Evolutionary conservation across 1,140 invertebrate genomes (phyloP).

Genomic region (Atta cephalotes): DNA sequence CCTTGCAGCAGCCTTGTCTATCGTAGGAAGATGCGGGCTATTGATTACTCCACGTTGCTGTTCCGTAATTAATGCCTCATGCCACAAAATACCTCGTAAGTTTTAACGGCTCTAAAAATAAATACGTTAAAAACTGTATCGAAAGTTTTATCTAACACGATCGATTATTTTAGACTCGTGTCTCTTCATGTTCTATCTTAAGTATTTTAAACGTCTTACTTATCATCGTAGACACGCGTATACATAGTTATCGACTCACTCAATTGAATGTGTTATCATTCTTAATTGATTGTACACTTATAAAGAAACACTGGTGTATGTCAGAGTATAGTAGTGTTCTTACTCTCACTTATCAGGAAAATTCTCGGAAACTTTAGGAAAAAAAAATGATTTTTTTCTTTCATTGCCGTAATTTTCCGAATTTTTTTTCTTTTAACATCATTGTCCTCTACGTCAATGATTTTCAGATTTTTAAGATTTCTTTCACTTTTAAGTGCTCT

Average conservation of each 20-base stretch:
- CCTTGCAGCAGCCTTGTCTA: background rate
- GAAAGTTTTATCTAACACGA: background rate
- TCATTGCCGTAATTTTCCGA: too few species aligned
- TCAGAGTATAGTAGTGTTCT: background rate
- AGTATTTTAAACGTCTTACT: background rate
- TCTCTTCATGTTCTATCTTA: background rate
- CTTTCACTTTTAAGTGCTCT: too few species aligned
- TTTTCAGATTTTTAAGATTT: too few species aligned
- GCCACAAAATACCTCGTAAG: background rate
- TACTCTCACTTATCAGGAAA: too few species aligned
- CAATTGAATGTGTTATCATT: background rate
- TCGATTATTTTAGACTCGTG: background rate
- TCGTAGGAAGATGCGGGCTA: slow-evolving; percentile 24
- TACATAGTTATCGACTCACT: slow-evolving; percentile 2
- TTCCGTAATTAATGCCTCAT: slow-evolving; percentile 31
- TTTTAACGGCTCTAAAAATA: background rate
- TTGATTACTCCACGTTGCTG: slow-evolving; percentile 29
- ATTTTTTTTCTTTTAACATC: too few species aligned
- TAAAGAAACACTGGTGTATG: background rate
- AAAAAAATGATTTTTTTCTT: too few species aligned
- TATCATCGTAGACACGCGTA: background rate
- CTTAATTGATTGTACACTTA: background rate
- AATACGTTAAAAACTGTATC: slow-evolving; percentile 14
- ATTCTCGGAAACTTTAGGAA: too few species aligned
- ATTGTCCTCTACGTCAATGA: too few species aligned